Base-by-base conservation (phyloP, 2,797 vertebrate genomes). In the Phoxinus dragarum region DNA sequence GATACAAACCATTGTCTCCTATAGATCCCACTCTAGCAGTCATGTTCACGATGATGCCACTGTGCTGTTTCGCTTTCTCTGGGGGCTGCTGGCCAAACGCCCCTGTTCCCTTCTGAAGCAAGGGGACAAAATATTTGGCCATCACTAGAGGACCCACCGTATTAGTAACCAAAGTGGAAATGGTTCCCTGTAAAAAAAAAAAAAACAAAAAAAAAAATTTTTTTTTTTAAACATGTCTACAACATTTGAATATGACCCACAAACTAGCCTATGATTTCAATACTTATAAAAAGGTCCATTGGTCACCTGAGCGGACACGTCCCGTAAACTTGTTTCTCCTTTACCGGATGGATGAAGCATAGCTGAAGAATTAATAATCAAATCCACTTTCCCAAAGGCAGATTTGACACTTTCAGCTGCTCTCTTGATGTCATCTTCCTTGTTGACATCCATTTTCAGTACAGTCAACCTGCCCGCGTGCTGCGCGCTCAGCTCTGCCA, bases 271-370 rank as follows among this genome's bases (percentile, higher is more conserved):
- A 16, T 36, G 3, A 14, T 14, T 40, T 38, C 12, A 8, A 2
- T 3, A 56, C 14, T 23, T 17, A n/a, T 56, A 9, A 44, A 64
- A 79, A 64, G 8, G 16, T 44, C 1, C 0, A 11, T 52, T 23
- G 0, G 6, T 78, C 68, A 95, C 95, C 92, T 94, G 88, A 27
- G 94, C 92, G 17, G 93, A 92, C 10, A 95, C 93, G 6, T 95
- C 94, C 31, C 91, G 90, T 56, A 96, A 90, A 54, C 94, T 94
- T 4, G 93, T 96, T 86, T 96, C 94, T 72, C 95, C 95, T 88
- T 92, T 94, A 1, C 94, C 94, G 0, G 93, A 92, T 0, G 94
- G 94, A 9, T 94, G 96, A 78, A 96, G 93, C 90, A 95, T 89
- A 6, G 94, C 95, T 1, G 95, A 90, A 9, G 88, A 91, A 90